Base-by-base conservation (phyloP, 2,888 invertebrate genomes). In the Perizoma affinitatum region DNA sequence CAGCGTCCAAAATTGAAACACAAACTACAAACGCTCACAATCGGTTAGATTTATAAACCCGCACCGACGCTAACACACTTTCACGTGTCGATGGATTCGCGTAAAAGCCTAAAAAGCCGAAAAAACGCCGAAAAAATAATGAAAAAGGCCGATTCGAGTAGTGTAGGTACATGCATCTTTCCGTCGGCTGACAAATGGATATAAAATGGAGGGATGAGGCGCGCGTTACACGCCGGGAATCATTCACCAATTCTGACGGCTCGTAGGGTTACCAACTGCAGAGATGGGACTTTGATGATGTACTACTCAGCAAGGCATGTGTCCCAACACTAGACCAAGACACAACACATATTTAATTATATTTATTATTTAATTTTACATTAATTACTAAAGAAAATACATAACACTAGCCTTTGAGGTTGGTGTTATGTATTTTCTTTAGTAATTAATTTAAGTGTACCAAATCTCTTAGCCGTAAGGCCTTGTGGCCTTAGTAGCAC, bases 81-180 rank as follows among this genome's bases (percentile, higher is more conserved):
- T 89, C 86, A 83, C 90, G 89, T 91, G 91, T 91, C 91, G 89
- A 89, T 90, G 90, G 88, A 84, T 86, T 80, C 85, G 79, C 86
- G 90, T 91, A 88, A 92, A 91, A 92, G 91, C 91, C 84, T 83
- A 86, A 90, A 90, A 90, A 86, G 80, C 78, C 74, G 74, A 80
- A 86, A 87, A 85, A 66, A 75, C 71, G 64, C 70, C 77, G 72
- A 72, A 80, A 86, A 87, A 85, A 84, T 82, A 80, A 69, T 71
- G 71, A 75, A 74, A 78, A 77, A 76, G 76, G 73, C 75, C 70
- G 70, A 68, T 66, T 68, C 68, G 68, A 58, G 69, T 53, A 65
- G 66, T 66, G 76, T 80, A 76, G 77, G 80, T 84, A 85, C 89
- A 88, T 88, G 90, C 90, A 88, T 91, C 91, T 90, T 89, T 87